These are phyloP conservation scores for Haplotaxodon microlepis DNA, from an alignment of 2,113 vertebrate genomes.

Conservation along the genomic window DNA sequence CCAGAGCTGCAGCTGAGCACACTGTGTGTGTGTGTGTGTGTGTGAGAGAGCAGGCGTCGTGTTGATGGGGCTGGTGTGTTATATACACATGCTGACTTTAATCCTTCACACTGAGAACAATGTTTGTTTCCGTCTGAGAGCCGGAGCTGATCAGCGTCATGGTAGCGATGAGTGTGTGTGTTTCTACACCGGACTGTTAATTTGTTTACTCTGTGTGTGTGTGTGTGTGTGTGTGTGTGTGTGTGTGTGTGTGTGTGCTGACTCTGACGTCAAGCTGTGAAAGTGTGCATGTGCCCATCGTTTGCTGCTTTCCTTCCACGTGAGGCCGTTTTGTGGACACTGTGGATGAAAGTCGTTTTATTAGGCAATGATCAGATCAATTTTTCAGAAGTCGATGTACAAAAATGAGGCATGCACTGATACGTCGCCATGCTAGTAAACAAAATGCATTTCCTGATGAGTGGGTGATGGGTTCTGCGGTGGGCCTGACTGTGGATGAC, in stretches of 20 bases:
- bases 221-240: background rate
- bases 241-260: too few species aligned
- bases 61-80: background rate
- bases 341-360: rapidly evolving
- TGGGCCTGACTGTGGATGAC: background rate
- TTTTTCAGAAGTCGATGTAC: rapidly evolving
- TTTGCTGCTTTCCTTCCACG: background rate
- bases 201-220: background rate
- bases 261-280: background rate
- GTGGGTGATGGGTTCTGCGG: background rate
- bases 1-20: slow-evolving; percentile 11
- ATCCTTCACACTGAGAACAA: background rate
- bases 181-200: background rate
- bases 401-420: background rate
- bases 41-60: background rate
- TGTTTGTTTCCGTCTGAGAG: background rate
- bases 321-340: background rate
- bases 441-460: background rate
- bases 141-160: background rate
- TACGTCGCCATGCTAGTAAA: background rate
- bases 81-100: background rate
- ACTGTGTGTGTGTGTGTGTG: background rate
- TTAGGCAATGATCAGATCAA: background rate
- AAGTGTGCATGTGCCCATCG: rapidly evolving
- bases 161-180: background rate